Conservation (phyloP, 2,113 vertebrate species). For the Zosterops pallidus region DNA sequence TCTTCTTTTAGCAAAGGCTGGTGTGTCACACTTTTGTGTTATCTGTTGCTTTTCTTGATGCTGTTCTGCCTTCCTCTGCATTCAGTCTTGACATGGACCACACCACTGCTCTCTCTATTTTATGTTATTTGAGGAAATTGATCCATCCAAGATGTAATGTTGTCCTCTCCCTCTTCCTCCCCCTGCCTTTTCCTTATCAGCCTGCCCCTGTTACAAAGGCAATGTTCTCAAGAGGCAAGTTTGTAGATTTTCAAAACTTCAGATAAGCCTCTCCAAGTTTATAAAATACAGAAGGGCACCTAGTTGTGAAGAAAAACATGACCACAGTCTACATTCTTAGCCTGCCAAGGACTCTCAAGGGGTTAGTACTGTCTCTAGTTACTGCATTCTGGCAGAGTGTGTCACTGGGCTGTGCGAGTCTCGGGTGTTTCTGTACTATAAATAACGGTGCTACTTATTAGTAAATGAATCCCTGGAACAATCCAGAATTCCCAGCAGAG, state of each 20-base stretch:
- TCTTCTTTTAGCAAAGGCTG: background rate
- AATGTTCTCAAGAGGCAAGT: background rate
- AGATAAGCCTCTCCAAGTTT: background rate
- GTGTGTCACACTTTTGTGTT: background rate
- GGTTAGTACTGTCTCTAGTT: background rate
- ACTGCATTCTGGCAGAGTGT: background rate
- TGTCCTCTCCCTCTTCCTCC: too few species aligned
- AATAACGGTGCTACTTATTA: background rate
- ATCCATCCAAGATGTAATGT: background rate
- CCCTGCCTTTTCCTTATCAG: fast-evolving
- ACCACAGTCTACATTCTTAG: background rate
- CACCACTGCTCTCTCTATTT: background rate
- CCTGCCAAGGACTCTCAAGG: background rate
- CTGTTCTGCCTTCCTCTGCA: background rate
- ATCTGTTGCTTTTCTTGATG: background rate
- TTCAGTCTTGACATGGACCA: background rate
- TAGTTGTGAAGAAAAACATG: background rate
- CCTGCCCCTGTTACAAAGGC: background rate
- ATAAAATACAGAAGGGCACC: background rate
- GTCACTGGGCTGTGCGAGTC: background rate
- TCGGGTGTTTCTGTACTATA: background rate
- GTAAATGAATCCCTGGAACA: background rate
- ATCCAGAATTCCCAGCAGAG: background rate
- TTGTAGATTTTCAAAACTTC: background rate
- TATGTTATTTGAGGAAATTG: background rate